Percentiles rank a stretch among this genome's conserved stretches.
phyloP scores from a whole-genome alignment of 2,113 vertebrate genomes.

The Nothoprocta pentlandii region DNA sequence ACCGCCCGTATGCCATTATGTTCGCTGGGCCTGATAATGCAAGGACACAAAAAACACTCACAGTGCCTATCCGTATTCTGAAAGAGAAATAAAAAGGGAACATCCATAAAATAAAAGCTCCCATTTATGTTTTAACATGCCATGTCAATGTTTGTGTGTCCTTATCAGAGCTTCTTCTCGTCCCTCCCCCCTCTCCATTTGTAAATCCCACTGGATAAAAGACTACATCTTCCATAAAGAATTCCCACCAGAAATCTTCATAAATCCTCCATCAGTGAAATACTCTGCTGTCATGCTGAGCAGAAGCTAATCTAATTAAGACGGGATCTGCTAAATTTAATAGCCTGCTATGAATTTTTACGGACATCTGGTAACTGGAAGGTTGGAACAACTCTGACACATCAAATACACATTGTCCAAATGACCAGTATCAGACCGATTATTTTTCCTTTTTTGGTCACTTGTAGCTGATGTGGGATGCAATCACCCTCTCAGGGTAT shows the following conservation, averaged over 20 bases:
- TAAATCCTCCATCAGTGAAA: constrained; percentile 79
- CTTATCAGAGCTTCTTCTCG: constrained; percentile 49
- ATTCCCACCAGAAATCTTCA: constrained; percentile 84
- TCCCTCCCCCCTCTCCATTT: constrained; percentile 27
- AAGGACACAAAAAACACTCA: constrained; percentile 6
- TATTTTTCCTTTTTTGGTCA: constrained; percentile 48
- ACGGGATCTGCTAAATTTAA: constrained; percentile 85
- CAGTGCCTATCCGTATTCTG: not conserved
- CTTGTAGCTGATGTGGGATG: constrained; percentile 36
- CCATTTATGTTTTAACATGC: constrained; percentile 70
- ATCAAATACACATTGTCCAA: constrained; percentile 77
- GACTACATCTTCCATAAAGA: constrained; percentile 78
- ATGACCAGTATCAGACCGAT: constrained; percentile 69
- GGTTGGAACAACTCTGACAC: constrained; percentile 70
- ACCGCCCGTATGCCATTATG: constrained; percentile 33
- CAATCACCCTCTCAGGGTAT: constrained; percentile 17
- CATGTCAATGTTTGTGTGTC: constrained; percentile 68
- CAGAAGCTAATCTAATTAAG: constrained; percentile 86
- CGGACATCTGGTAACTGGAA: constrained; percentile 82
- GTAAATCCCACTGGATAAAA: constrained; percentile 77
- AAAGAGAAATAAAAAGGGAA: constrained; percentile 72
- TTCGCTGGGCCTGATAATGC: constrained; percentile 46
- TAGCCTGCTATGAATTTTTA: constrained; percentile 85
- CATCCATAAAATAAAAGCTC: constrained; percentile 71
- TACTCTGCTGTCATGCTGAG: constrained; percentile 78